Percentiles rank a stretch among this genome's conserved stretches.
These are phyloP conservation scores for Papilio elwesi DNA, from an alignment of 2,888 invertebrate species.

Conservation along the genomic window DNA sequence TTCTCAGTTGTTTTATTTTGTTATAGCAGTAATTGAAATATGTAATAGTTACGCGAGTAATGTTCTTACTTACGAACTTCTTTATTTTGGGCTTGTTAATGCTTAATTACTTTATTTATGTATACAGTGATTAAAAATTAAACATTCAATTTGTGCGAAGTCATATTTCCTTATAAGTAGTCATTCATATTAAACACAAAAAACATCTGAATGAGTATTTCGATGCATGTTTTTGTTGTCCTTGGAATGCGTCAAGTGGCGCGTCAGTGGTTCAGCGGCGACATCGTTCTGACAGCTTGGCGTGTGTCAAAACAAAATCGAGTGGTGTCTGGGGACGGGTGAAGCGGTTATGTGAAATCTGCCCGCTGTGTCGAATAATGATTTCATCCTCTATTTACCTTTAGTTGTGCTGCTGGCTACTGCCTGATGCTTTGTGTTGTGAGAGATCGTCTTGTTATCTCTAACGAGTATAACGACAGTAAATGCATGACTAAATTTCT, in stretches of 20 bases:
- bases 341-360: constrained; percentile 57
- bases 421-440: constrained; percentile 8
- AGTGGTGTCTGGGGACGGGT: constrained; percentile 76
- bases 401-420: constrained; percentile 33
- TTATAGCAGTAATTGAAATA: too few relatives aligned
- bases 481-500: too few relatives aligned
- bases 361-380: constrained; percentile 60
- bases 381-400: constrained; percentile 40
- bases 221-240: constrained; percentile 62
- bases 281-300: constrained; percentile 62
- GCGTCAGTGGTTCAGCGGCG: constrained; percentile 62
- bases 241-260: constrained; percentile 54
- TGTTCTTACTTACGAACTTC: too few relatives aligned
- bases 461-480: too few relatives aligned
- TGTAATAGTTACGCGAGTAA: too few relatives aligned
- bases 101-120: too few relatives aligned
- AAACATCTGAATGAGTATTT: constrained; percentile 62
- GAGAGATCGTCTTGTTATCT: background rate
- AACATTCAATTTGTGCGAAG: constrained; percentile 48
- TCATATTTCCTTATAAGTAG: constrained; percentile 63
- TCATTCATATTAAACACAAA: constrained; percentile 61
- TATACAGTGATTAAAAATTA: background rate
- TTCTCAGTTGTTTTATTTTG: too few relatives aligned
- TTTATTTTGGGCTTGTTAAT: too few relatives aligned
- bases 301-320: constrained; percentile 82